Percentiles rank a stretch among this genome's conserved stretches.
Evolutionary conservation across 2,797 vertebrate genomes (phyloP).

Genomic region (Masticophis lateralis): DNA sequence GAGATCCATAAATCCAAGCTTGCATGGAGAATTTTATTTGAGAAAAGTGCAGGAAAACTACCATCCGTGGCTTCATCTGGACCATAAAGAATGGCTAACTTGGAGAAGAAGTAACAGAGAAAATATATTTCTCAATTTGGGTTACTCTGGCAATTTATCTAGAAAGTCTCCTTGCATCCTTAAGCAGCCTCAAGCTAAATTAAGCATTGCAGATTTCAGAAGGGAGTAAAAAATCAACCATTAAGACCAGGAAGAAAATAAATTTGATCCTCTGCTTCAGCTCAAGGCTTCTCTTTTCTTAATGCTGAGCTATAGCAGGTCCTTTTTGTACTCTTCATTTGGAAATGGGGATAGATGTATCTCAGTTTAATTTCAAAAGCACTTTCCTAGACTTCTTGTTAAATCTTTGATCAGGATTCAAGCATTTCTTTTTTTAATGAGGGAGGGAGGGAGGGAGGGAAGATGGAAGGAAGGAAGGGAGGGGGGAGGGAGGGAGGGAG

Average conservation of each 20-base stretch:
- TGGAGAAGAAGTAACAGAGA: neutral
- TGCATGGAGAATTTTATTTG: neutral
- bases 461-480: neutral
- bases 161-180: neutral
- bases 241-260: neutral
- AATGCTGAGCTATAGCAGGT: neutral
- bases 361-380: neutral
- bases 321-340: neutral
- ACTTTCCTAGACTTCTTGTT: neutral
- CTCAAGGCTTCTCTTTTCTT: neutral
- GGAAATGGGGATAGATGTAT: neutral
- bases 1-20: conserved; percentile 20
- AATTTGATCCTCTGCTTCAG: neutral
- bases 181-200: neutral
- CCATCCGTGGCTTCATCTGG: neutral
- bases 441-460: neutral
- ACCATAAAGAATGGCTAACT: neutral
- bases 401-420: neutral
- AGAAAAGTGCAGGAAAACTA: neutral
- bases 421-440: neutral
- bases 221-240: neutral
- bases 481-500: no score
- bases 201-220: neutral
- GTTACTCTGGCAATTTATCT: neutral
- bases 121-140: neutral